Percentiles rank a stretch among this genome's conserved stretches.
phyloP scores from a whole-genome alignment of 2,888 invertebrate genomes.

The Hypomecis punctinalis region DNA sequence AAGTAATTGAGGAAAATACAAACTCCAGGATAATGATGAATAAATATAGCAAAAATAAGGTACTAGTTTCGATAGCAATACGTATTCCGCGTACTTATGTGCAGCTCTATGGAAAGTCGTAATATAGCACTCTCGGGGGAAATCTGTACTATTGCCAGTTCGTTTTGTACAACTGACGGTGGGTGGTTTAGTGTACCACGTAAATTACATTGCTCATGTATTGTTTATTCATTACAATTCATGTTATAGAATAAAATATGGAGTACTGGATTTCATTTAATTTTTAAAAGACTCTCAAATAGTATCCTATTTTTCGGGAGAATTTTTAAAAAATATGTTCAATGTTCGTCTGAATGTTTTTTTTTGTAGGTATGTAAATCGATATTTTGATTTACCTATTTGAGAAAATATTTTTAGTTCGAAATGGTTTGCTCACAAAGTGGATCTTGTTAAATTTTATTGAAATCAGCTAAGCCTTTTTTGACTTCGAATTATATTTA shows the following conservation, averaged over 20 bases:
- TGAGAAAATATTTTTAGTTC: too few relatives aligned
- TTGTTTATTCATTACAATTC: conserved; percentile 44
- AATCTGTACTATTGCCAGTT: conserved; percentile 77
- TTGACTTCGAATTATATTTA: too few relatives aligned
- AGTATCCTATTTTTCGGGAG: too few relatives aligned
- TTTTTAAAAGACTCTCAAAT: too few relatives aligned
- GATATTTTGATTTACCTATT: too few relatives aligned
- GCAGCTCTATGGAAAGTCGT: conserved; percentile 67
- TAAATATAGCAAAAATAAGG: conserved; percentile 41
- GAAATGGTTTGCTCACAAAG: too few relatives aligned
- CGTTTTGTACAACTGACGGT: conserved; percentile 72
- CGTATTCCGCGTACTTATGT: conserved; percentile 54
- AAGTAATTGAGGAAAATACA: conserved; percentile 35
- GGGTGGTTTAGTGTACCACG: conserved; percentile 57
- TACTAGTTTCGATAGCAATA: conserved; percentile 48
- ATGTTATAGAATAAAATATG: conserved; percentile 17
- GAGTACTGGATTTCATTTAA: not conserved
- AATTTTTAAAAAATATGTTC: too few relatives aligned
- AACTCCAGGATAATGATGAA: conserved; percentile 19
- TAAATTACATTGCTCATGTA: conserved; percentile 60
- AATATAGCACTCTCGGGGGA: conserved; percentile 73
- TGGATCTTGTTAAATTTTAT: too few relatives aligned
- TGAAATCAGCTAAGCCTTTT: too few relatives aligned
- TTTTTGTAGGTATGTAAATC: too few relatives aligned
- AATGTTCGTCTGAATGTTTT: too few relatives aligned